phyloP scores from a whole-genome alignment of 1,140 invertebrate genomes.

The Venturia canescens region DNA sequence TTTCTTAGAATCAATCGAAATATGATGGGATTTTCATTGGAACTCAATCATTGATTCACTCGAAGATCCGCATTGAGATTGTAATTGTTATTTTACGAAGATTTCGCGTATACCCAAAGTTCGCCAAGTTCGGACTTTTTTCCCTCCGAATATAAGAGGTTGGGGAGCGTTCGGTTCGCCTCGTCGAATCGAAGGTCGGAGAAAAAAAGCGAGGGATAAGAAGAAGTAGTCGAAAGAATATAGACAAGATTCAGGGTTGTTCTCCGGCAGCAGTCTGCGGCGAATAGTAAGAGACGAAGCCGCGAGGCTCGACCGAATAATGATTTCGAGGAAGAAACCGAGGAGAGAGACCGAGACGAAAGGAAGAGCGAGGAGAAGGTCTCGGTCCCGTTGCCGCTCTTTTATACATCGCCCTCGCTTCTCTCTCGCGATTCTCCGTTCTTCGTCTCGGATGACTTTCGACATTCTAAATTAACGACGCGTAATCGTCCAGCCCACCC shows the following conservation, averaged over 20 bases:
- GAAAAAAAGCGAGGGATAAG: neutral
- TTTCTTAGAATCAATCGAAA: too few species aligned
- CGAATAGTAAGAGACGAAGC: constrained; percentile 20
- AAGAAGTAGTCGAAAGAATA: constrained; percentile 7
- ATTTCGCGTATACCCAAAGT: neutral
- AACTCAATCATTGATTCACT: too few species aligned
- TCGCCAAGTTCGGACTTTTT: neutral
- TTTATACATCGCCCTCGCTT: neutral
- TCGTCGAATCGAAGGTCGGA: constrained; percentile 18
- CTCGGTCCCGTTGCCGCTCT: constrained; percentile 24
- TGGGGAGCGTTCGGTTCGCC: neutral
- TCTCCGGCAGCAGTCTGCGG: neutral
- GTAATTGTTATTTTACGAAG: too few species aligned
- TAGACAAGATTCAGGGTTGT: constrained; percentile 7
- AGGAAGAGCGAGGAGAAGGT: neutral
- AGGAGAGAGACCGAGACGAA: constrained; percentile 1
- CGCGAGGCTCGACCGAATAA: constrained; percentile 33
- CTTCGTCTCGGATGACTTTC: constrained; percentile 14
- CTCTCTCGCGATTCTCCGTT: constrained; percentile 4
- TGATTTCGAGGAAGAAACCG: constrained; percentile 27
- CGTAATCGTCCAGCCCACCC: constrained; percentile 34
- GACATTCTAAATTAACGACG: constrained; percentile 46
- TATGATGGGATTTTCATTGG: too few species aligned
- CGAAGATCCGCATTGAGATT: too few species aligned
- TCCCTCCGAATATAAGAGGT: neutral